A percentile compares a stretch with the other conserved stretches of the same genome.
These are phyloP conservation scores for Suricata suricatta DNA, from an alignment of 2,113 vertebrate species.

Conservation along the genomic window DNA sequence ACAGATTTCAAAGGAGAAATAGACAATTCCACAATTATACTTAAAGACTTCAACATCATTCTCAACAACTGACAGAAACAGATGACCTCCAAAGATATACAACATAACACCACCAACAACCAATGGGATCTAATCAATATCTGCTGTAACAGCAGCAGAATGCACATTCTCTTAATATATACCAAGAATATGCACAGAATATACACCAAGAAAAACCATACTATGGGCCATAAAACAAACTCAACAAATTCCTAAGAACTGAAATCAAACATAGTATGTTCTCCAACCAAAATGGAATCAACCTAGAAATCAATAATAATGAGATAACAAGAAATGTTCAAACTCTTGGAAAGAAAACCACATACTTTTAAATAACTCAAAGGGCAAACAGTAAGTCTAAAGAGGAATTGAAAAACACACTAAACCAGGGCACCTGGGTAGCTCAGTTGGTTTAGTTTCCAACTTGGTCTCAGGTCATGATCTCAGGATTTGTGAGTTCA, in stretches of 20 bases:
- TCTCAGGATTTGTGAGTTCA: too few relatives aligned
- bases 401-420: neutral
- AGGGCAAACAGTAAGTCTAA: neutral
- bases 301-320: neutral
- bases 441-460: too few relatives aligned
- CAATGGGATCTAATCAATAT: neutral
- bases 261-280: neutral
- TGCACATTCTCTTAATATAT: neutral
- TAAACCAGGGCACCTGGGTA: neutral
- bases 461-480: too few relatives aligned
- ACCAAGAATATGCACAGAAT: neutral
- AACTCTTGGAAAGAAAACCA: neutral
- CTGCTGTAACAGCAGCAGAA: neutral
- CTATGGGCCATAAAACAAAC: neutral
- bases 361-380: neutral
- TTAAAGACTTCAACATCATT: neutral
- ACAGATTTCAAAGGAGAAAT: neutral
- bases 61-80: neutral
- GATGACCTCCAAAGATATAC: neutral
- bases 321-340: neutral
- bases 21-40: neutral
- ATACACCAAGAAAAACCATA: neutral
- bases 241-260: constrained; percentile 6
- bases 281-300: constrained; percentile 3
- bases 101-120: neutral